A percentile compares a stretch with the other conserved stretches of the same genome.
These are phyloP conservation scores for Pimpla rufipes DNA, from an alignment of 2,888 invertebrate genomes.

Conservation along the genomic window DNA sequence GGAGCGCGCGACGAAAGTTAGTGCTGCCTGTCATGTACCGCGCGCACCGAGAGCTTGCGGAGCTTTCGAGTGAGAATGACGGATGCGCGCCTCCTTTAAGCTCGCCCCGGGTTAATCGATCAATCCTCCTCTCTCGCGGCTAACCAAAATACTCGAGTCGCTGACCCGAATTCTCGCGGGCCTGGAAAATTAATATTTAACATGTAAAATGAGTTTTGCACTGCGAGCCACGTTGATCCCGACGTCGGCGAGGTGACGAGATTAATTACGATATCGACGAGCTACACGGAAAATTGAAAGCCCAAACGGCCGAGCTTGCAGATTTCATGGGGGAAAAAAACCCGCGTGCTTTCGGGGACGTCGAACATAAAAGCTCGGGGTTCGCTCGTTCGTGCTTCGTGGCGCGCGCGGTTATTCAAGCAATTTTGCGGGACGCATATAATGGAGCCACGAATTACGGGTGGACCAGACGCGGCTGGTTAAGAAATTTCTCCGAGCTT, in stretches of 20 bases:
- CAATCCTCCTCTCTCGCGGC: conserved; percentile 4
- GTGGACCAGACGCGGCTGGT: no score
- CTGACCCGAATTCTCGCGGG: conserved; percentile 8
- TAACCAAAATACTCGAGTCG: conserved; percentile 10
- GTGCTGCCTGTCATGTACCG: background rate
- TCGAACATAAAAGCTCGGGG: conserved; percentile 18
- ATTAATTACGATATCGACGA: conserved; percentile 31
- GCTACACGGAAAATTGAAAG: background rate
- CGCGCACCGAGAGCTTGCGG: conserved; percentile 8
- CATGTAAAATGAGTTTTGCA: conserved; percentile 6
- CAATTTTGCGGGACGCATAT: background rate
- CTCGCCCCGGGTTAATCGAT: conserved; percentile 36
- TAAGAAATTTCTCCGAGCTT: conserved; percentile 10
- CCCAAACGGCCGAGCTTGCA: background rate
- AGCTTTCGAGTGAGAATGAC: conserved; percentile 43
- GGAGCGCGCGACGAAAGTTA: conserved; percentile 17
- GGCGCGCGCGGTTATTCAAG: background rate
- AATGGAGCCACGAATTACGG: background rate
- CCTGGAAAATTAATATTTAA: conserved; percentile 47
- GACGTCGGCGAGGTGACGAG: background rate
- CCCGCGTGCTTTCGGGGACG: background rate
- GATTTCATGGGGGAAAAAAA: background rate
- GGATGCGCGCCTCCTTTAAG: conserved; percentile 44
- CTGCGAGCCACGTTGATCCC: conserved; percentile 15
- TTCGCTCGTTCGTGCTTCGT: background rate